A percentile compares a stretch with the other conserved stretches of the same genome.
phyloP scores from a whole-genome alignment of 2,797 vertebrate species.

The Pangasius macronema region DNA sequence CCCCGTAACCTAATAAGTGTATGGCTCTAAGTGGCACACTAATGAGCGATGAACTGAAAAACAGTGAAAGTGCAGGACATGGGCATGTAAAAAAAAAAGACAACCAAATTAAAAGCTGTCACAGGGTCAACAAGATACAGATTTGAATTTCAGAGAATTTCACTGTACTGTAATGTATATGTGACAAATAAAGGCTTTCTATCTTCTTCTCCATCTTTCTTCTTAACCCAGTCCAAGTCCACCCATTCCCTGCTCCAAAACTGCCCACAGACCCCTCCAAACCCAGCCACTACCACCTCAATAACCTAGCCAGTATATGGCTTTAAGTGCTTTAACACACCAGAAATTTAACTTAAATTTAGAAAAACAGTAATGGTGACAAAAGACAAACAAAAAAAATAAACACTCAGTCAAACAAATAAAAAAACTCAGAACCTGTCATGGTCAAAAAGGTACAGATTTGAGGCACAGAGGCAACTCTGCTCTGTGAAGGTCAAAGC shows the following conservation, averaged over 20 bases:
- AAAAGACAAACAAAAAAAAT: not conserved
- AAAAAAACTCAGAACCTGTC: not conserved
- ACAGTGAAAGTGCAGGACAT: not conserved
- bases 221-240: not conserved
- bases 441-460: not conserved
- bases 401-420: not conserved
- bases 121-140: no score
- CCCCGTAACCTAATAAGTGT: not conserved
- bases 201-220: no score
- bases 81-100: not conserved
- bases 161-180: no score
- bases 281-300: not conserved
- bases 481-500: not conserved
- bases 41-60: not conserved
- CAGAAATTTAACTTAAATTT: not conserved
- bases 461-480: not conserved
- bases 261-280: conserved; percentile 1
- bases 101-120: no score
- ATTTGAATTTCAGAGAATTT: no score
- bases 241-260: not conserved
- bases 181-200: no score
- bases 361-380: not conserved
- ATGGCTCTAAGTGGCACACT: not conserved
- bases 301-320: not conserved
- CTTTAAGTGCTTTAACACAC: not conserved